Evolutionary conservation across 2,797 vertebrate species (phyloP).

Genomic region (Pitangus sulphuratus): DNA sequence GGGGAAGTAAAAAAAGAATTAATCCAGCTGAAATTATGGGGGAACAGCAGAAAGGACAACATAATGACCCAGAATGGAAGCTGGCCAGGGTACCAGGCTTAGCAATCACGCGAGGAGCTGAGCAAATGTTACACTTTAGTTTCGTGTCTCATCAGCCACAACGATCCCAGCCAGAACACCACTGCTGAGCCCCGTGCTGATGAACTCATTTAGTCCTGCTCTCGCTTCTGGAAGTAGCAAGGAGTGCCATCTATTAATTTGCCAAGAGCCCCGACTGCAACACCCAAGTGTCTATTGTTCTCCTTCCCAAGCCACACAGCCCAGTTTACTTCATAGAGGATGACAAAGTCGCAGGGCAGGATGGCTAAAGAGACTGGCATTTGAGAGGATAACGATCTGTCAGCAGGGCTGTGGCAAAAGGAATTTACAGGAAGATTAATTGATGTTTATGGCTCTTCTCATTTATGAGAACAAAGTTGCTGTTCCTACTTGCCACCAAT

Average conservation of each 20-base stretch:
- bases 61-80: conserved; percentile 63
- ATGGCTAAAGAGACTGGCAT: conserved; percentile 59
- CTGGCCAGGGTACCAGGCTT: conserved; percentile 35
- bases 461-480: conserved; percentile 57
- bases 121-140: conserved; percentile 47
- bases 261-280: background rate
- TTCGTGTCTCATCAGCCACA: background rate
- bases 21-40: conserved; percentile 45
- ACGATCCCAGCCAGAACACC: conserved; percentile 13
- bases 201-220: background rate
- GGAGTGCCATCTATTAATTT: conserved; percentile 69
- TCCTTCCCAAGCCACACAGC: conserved; percentile 11
- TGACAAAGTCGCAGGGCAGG: conserved; percentile 5
- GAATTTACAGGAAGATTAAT: conserved; percentile 75
- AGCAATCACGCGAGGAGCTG: conserved; percentile 28
- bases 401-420: conserved; percentile 66
- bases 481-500: background rate
- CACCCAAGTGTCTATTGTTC: conserved; percentile 44
- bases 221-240: conserved; percentile 49
- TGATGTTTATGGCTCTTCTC: conserved; percentile 73
- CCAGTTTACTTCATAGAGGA: conserved; percentile 20
- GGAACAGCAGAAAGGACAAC: conserved; percentile 48
- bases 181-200: conserved; percentile 18
- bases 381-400: conserved; percentile 64
- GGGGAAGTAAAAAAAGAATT: conserved; percentile 34